phyloP scores from a whole-genome alignment of 2,797 vertebrate genomes.

The Threskiornis aethiopicus region DNA sequence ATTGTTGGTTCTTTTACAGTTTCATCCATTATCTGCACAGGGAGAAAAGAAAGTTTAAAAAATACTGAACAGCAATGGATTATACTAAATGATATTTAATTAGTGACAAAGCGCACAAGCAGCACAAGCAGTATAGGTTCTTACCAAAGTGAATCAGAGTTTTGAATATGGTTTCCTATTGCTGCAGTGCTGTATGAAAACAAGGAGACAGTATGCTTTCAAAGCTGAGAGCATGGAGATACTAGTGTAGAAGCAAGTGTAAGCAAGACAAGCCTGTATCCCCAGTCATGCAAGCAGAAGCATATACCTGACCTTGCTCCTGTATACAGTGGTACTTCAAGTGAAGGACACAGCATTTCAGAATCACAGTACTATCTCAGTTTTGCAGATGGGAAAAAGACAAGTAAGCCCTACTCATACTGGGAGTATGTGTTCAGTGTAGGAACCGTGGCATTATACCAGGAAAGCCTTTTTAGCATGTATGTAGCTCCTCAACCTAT shows the following conservation, averaged over 20 bases:
- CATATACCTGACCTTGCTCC: background rate
- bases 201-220: background rate
- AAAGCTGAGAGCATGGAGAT: background rate
- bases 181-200: background rate
- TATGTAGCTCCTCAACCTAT: background rate
- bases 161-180: background rate
- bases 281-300: background rate
- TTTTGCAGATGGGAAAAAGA: background rate
- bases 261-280: background rate
- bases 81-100: background rate
- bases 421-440: background rate
- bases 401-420: background rate
- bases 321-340: background rate
- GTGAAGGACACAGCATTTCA: background rate
- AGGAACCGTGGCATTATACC: background rate
- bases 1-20: slow-evolving; percentile 84
- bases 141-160: background rate
- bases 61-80: background rate
- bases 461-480: background rate
- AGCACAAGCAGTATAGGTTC: background rate
- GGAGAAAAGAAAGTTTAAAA: background rate
- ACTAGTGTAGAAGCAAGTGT: background rate
- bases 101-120: background rate
- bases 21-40: slow-evolving; percentile 88
- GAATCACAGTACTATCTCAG: background rate